A percentile compares a stretch with the other conserved stretches of the same genome.
phyloP scores from a whole-genome alignment of 2,113 vertebrate species.

The Psittacus erithacus region DNA sequence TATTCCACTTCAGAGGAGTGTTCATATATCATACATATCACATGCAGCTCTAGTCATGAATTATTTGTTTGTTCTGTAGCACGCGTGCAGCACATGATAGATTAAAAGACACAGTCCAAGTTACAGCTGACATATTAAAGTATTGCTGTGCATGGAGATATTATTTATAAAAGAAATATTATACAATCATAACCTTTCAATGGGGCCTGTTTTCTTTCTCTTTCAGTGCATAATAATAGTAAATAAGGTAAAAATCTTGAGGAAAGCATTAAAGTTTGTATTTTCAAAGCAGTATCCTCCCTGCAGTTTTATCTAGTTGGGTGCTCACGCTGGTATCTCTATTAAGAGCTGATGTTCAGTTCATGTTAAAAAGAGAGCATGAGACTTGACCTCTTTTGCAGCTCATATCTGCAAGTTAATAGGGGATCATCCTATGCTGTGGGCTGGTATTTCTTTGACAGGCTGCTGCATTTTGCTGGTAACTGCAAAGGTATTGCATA shows the following conservation, averaged over 20 bases:
- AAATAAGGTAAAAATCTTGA: conserved; percentile 16
- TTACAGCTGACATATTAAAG: conserved; percentile 23
- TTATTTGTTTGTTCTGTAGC: conserved; percentile 29
- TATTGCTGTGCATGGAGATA: not conserved
- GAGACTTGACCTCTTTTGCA: not conserved
- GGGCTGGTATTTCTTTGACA: not conserved
- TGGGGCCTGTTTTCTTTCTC: not conserved
- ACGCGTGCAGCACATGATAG: not conserved
- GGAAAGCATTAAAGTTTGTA: not conserved
- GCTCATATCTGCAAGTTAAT: not conserved
- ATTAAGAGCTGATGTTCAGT: not conserved
- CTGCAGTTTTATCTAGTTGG: not conserved
- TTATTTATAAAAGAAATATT: conserved; percentile 49
- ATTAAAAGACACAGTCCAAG: conserved; percentile 25
- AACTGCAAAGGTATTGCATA: not conserved
- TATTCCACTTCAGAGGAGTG: not conserved
- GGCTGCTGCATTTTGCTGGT: not conserved
- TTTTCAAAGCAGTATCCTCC: not conserved
- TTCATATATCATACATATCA: not conserved
- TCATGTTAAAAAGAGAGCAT: not conserved
- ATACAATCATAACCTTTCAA: conserved; percentile 2
- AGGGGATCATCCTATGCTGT: not conserved
- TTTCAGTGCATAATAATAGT: not conserved
- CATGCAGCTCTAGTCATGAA: not conserved
- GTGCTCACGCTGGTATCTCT: not conserved